Evolutionary conservation across 2,797 vertebrate genomes (phyloP), one percentile per base, ranked within the genome.

Genomic region (Enteromius mattozi): DNA sequence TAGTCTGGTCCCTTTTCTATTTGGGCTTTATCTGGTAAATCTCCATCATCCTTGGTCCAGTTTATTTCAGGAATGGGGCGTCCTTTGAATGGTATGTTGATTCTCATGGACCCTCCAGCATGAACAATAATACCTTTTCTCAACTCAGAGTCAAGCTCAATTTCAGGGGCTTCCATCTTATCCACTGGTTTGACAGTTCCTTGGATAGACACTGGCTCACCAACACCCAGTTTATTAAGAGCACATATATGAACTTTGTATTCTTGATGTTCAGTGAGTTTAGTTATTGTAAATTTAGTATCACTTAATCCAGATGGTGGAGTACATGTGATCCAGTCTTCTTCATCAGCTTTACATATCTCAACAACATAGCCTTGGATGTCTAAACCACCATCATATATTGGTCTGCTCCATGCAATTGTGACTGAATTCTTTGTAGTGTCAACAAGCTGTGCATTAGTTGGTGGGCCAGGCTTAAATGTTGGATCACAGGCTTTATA

Each of bases 321-420:
- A 78, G 97, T 99, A 91, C 96, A 97, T 88, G 97, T 94, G 0
- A 92, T 93, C 98, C 98, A 99, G 89, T 99, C 98, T 89, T 99
- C 98, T 91, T 99, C 98, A 85, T 99, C 98, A 84, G 96, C 97
- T 94, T 98, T 97, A 90, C 96, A 97, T 70, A 98, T 96, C 94
- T 99, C 98, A 80, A 99, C 94, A 87, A 97, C 87, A 2, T 99
- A 99, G 85, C 98, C 98, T 89, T 98, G 96, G 86, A 99, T 97
- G 68, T 97, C 96, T 94, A 96, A 97, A 78, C 98, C 98, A 88
- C 98, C 98, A 87, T 99, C 98, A 90, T 99, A 99, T 92, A 99
- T 98, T 80, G 98, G 98, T 84, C 97, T 97, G 72, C 97, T 95
- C 98, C 98, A 99, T 80, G 95, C 93, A 87, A 99, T 80, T 77